Evolutionary conservation across 2,888 invertebrate genomes (phyloP).

Genomic region (Pyrrhosoma nymphula): DNA sequence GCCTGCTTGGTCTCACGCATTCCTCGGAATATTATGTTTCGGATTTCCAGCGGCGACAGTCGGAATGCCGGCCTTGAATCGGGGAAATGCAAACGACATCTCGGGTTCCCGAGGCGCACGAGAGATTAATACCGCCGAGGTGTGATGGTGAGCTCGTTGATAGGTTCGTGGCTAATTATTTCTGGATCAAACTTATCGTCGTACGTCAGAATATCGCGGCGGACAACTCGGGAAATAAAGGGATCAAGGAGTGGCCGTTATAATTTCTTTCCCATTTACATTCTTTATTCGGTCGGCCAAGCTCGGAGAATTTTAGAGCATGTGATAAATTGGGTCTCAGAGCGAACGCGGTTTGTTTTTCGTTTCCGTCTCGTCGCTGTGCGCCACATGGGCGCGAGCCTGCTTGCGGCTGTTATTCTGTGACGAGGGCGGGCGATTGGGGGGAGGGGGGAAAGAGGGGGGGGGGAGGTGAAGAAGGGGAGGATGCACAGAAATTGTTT

Average conservation of each 20-base stretch:
- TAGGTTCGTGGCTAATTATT: not conserved
- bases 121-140: not conserved
- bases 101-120: too few relatives aligned
- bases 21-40: too few relatives aligned
- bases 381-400: not conserved
- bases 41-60: too few relatives aligned
- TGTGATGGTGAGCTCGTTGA: not conserved
- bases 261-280: not conserved
- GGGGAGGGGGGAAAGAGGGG: too few relatives aligned
- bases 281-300: not conserved
- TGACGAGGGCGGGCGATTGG: too few relatives aligned
- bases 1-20: too few relatives aligned
- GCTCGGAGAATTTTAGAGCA: not conserved
- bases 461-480: too few relatives aligned
- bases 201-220: not conserved
- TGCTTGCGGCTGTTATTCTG: too few relatives aligned
- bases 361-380: too few relatives aligned
- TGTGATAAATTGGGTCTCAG: conserved; percentile 39
- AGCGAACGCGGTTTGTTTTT: not conserved
- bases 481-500: not conserved
- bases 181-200: not conserved
- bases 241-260: not conserved
- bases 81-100: too few relatives aligned
- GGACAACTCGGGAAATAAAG: not conserved
- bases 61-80: too few relatives aligned